phyloP scores from a whole-genome alignment of 2,113 vertebrate genomes.

The Oceanites oceanicus region DNA sequence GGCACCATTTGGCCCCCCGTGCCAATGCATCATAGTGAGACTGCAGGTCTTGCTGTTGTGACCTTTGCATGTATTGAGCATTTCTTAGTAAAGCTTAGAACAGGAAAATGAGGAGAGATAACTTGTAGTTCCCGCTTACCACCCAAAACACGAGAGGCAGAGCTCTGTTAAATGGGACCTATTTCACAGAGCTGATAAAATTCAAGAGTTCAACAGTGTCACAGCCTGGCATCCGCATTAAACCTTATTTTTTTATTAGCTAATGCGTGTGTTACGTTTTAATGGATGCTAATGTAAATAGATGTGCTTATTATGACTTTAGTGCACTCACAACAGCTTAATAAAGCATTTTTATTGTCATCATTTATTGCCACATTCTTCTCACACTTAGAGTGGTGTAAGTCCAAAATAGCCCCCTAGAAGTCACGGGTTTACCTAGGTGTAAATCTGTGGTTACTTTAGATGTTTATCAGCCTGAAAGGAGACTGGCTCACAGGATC shows the following conservation, averaged over 20 bases:
- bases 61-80: background rate
- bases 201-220: conserved; percentile 24
- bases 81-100: background rate
- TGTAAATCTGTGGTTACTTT: conserved; percentile 60
- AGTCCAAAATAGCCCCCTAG: conserved; percentile 26
- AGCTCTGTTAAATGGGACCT: background rate
- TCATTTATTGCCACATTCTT: conserved; percentile 61
- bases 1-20: background rate
- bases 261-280: background rate
- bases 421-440: conserved; percentile 45
- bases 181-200: conserved; percentile 40
- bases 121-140: background rate
- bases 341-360: conserved; percentile 63
- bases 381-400: conserved; percentile 16
- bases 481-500: conserved; percentile 12
- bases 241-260: conserved; percentile 44
- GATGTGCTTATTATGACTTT: conserved; percentile 51
- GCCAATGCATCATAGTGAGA: background rate
- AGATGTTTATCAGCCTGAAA: conserved; percentile 50
- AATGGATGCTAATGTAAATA: conserved; percentile 60
- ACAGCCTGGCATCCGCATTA: conserved; percentile 15
- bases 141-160: background rate
- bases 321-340: conserved; percentile 39
- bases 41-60: rapidly evolving
- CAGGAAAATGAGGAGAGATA: background rate